Evolutionary conservation across 2,888 invertebrate species (phyloP).

Genomic region (Carterocephalus palaemon): DNA sequence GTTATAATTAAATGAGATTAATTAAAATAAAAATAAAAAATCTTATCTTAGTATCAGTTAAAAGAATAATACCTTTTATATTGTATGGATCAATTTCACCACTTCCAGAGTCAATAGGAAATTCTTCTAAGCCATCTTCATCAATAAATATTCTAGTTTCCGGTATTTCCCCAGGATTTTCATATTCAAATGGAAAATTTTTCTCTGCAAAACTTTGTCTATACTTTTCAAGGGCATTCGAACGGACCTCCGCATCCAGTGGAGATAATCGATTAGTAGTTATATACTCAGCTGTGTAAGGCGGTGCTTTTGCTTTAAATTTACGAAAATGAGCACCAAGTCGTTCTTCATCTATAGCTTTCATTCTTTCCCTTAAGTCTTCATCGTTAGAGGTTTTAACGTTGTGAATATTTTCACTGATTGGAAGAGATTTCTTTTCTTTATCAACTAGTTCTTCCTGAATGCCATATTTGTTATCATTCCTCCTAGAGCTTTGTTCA

Average conservation of each 20-base stretch:
- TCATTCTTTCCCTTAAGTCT: constrained; percentile 39
- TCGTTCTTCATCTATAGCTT: constrained; percentile 69
- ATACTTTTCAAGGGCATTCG: constrained; percentile 68
- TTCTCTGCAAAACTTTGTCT: constrained; percentile 69
- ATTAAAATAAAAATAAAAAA: too few species aligned
- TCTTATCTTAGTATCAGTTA: too few species aligned
- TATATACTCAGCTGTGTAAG: constrained; percentile 66
- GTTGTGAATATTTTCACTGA: constrained; percentile 31
- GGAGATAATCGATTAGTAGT: constrained; percentile 62
- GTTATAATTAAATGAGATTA: too few species aligned
- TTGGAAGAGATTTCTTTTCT: constrained; percentile 61
- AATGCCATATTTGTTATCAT: constrained; percentile 34
- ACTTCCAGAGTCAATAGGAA: constrained; percentile 62
- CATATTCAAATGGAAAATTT: constrained; percentile 72
- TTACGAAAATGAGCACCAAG: constrained; percentile 70
- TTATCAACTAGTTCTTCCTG: constrained; percentile 48
- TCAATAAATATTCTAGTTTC: constrained; percentile 79
- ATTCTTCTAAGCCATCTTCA: constrained; percentile 70
- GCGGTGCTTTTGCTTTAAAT: constrained; percentile 56
- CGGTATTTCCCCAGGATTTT: constrained; percentile 65
- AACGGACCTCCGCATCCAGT: constrained; percentile 65
- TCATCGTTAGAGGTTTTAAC: constrained; percentile 4
- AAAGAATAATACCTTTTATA: constrained; percentile 50
- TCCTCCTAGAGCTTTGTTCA: constrained; percentile 45
- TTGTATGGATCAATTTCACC: constrained; percentile 61